A percentile compares a stretch with the other conserved stretches of the same genome.
phyloP scores from a whole-genome alignment of 2,797 vertebrate species.

The Luscinia luscinia region DNA sequence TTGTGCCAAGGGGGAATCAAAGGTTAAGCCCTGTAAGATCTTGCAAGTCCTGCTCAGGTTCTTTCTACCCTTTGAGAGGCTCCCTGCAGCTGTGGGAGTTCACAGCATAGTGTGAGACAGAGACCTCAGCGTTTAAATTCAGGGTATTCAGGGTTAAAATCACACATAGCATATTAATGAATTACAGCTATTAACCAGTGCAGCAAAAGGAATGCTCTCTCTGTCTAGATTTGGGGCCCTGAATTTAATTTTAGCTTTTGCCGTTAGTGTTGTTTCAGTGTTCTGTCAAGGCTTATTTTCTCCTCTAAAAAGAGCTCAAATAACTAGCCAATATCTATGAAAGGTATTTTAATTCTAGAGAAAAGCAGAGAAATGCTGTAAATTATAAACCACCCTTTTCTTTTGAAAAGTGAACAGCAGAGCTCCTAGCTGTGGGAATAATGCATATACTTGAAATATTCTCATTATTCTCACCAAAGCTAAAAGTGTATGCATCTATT shows the following conservation, averaged over 20 bases:
- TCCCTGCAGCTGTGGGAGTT: not conserved
- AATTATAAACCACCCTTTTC: not conserved
- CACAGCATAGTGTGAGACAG: not conserved
- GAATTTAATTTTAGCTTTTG: not conserved
- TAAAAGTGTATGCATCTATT: not conserved
- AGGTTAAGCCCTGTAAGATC: not conserved
- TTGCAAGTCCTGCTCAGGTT: not conserved
- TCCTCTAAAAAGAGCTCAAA: not conserved
- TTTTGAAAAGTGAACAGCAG: not conserved
- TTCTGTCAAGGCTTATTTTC: not conserved
- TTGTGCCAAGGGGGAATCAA: not conserved
- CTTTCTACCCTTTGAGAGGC: not conserved
- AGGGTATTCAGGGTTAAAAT: not conserved
- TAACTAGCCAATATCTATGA: not conserved
- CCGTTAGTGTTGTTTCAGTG: not conserved
- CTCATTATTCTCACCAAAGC: not conserved
- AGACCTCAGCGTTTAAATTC: not conserved
- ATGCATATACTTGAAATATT: not conserved
- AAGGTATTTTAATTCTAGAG: not conserved
- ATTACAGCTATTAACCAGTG: not conserved
- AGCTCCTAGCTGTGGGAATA: not conserved
- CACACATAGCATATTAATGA: fast-evolving
- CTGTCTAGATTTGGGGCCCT: not conserved
- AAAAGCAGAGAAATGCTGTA: not conserved
- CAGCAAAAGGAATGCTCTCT: not conserved